phyloP scores from a whole-genome alignment of 2,888 invertebrate species.

The Esperia sulphurella region DNA sequence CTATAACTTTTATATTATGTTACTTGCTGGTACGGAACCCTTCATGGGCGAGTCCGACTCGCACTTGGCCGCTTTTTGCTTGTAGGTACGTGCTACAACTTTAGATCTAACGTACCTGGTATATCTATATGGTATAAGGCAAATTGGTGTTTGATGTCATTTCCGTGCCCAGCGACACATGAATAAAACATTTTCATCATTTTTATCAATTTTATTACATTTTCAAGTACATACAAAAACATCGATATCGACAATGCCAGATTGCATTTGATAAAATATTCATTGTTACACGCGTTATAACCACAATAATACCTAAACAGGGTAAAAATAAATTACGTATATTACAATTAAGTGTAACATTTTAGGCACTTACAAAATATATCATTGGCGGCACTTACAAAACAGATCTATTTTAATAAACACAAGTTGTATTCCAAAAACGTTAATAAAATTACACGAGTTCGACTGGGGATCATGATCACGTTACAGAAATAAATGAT shows the following conservation, averaged over 20 bases:
- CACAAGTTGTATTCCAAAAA: too few relatives aligned
- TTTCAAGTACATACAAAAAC: constrained; percentile 1
- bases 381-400: background rate
- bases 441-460: too few relatives aligned
- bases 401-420: background rate
- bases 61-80: too few relatives aligned
- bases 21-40: too few relatives aligned
- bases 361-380: background rate
- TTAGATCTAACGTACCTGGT: too few relatives aligned
- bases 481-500: too few relatives aligned
- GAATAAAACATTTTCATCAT: background rate
- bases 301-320: background rate
- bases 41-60: too few relatives aligned
- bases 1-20: too few relatives aligned
- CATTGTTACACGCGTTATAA: background rate
- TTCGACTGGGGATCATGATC: too few relatives aligned
- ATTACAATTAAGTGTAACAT: background rate
- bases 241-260: constrained; percentile 2
- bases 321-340: constrained; percentile 2
- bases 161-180: background rate
- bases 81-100: too few relatives aligned
- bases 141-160: too few relatives aligned
- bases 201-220: background rate
- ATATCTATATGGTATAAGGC: too few relatives aligned
- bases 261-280: background rate